Percentiles rank a stretch among this genome's conserved stretches.
phyloP scores from a whole-genome alignment of 1,140 invertebrate genomes.

The Drosophila kohkoa region DNA sequence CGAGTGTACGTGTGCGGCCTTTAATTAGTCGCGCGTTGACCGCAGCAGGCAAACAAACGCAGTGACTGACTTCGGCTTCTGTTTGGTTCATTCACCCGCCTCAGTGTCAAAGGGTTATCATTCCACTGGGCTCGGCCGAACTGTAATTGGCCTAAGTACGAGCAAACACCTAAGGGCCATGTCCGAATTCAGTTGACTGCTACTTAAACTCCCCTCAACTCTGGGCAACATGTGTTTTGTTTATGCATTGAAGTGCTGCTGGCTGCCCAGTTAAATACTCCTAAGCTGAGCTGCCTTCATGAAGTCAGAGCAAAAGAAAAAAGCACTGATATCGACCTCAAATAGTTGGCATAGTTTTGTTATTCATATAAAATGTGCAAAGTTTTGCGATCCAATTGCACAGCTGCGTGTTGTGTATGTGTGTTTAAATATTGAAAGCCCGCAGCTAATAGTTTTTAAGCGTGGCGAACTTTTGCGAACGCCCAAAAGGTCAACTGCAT shows the following conservation, averaged over 20 bases:
- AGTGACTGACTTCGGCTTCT: conserved; percentile 2
- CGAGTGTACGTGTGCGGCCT: conserved; percentile 65
- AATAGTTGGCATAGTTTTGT: background rate
- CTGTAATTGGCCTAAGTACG: conserved; percentile 72
- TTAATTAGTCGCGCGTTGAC: conserved; percentile 65
- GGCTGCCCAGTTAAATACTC: conserved; percentile 39
- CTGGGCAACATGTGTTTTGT: conserved; percentile 63
- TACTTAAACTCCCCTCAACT: conserved; percentile 13
- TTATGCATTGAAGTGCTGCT: conserved; percentile 62
- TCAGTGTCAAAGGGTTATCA: conserved; percentile 69
- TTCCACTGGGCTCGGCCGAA: conserved; percentile 25
- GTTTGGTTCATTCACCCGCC: conserved; percentile 15
- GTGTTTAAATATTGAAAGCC: conserved; percentile 48
- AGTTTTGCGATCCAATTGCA: background rate
- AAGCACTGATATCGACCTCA: background rate
- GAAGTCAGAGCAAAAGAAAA: conserved; percentile 3
- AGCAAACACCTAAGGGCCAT: conserved; percentile 60
- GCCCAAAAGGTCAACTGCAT: conserved; percentile 73
- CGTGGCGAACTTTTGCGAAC: conserved; percentile 38
- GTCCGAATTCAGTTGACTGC: background rate
- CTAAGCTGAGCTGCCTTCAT: background rate
- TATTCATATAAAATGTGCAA: conserved; percentile 9
- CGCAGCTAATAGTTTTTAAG: conserved; percentile 73
- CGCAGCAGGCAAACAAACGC: conserved; percentile 33
- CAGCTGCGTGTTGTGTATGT: background rate